Percentiles rank a stretch among this genome's conserved stretches.
These are phyloP conservation scores for Morus bassanus DNA, from an alignment of 2,797 vertebrate genomes.

Conservation along the genomic window DNA sequence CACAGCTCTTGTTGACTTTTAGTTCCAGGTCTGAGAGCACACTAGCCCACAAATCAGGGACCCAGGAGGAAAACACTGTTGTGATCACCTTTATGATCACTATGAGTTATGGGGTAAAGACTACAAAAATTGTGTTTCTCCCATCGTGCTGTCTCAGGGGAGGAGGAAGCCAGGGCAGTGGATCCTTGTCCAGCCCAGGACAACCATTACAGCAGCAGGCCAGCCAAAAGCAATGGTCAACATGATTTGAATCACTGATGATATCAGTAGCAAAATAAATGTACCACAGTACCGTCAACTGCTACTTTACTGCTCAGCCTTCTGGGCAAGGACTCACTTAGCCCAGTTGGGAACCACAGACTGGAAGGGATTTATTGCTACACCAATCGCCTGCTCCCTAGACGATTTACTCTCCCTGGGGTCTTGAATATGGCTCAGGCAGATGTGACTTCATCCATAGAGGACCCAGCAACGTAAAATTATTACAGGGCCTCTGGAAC, in stretches of 20 bases:
- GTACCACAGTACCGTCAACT: neutral
- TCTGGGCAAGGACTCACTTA: neutral
- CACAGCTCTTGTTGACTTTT: neutral
- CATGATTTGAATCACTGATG: neutral
- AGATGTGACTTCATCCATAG: rapidly evolving
- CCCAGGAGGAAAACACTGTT: neutral
- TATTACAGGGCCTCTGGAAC: neutral
- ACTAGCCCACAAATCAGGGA: neutral
- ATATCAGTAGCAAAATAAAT: neutral
- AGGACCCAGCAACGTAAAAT: neutral
- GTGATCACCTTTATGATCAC: neutral
- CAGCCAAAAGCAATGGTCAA: neutral
- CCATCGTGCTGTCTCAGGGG: neutral
- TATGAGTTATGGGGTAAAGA: neutral
- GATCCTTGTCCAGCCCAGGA: neutral
- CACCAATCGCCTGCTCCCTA: neutral
- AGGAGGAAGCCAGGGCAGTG: neutral
- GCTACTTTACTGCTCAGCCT: neutral
- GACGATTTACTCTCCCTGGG: neutral
- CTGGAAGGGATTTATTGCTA: neutral
- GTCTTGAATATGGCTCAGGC: neutral
- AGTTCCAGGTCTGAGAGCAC: neutral
- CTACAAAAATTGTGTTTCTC: neutral
- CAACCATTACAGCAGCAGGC: neutral
- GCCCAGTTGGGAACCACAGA: neutral